Evolutionary conservation across 2,888 invertebrate genomes (phyloP).

Genomic region (Cylloceria caligata): DNA sequence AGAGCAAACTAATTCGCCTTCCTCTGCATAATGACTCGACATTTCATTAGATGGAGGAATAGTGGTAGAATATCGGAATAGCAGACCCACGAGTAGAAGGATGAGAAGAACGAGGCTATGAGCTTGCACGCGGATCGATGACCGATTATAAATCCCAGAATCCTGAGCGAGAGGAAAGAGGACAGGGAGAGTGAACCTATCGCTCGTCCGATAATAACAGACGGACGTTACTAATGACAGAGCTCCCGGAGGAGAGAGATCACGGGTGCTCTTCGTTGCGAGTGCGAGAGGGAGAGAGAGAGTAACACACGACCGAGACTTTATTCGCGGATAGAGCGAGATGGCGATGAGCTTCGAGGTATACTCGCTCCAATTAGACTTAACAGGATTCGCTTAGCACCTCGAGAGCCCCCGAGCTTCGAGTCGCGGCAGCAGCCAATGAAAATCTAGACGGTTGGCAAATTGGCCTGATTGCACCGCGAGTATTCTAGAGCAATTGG

Average conservation of each 20-base stretch:
- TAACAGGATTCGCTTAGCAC: slow-evolving; percentile 68
- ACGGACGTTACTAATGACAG: slow-evolving; percentile 63
- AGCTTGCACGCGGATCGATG: slow-evolving; percentile 58
- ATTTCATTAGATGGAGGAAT: slow-evolving; percentile 24
- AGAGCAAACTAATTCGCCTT: slow-evolving; percentile 21
- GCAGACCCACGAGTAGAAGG: not conserved
- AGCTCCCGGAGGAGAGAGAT: slow-evolving; percentile 51
- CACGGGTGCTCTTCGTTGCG: slow-evolving; percentile 21
- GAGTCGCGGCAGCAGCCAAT: slow-evolving; percentile 59
- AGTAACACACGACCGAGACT: slow-evolving; percentile 37
- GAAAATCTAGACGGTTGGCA: slow-evolving; percentile 63
- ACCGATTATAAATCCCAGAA: slow-evolving; percentile 62
- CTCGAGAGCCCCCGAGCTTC: slow-evolving; percentile 61
- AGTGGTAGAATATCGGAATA: slow-evolving; percentile 20
- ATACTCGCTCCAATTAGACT: slow-evolving; percentile 67
- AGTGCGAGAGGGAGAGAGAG: slow-evolving; percentile 43
- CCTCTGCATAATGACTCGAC: slow-evolving; percentile 33
- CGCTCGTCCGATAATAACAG: slow-evolving; percentile 59
- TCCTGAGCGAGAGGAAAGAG: slow-evolving; percentile 12
- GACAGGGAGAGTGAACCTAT: slow-evolving; percentile 36
- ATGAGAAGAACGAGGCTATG: slow-evolving; percentile 21
- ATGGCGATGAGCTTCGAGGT: slow-evolving; percentile 45
- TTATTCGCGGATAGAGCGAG: slow-evolving; percentile 22
- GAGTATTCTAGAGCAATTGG: slow-evolving; percentile 41
- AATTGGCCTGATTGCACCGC: slow-evolving; percentile 62